Evolutionary conservation across 2,888 invertebrate genomes (phyloP).

Genomic region (Diarsia rubi): DNA sequence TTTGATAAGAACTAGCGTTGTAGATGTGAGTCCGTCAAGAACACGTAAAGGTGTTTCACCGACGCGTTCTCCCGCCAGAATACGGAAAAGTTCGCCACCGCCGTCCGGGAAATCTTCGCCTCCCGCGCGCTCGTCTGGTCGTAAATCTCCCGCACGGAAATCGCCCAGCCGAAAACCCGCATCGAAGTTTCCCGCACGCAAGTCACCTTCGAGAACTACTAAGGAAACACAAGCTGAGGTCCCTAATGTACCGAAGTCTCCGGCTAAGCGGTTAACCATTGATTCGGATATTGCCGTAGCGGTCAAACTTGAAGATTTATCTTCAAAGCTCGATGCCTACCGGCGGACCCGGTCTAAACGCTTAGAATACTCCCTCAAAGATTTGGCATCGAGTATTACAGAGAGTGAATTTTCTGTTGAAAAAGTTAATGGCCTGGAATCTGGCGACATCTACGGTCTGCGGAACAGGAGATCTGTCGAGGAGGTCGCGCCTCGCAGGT

Average conservation of each 20-base stretch:
- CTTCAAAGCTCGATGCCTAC: conserved; percentile 75
- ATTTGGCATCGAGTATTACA: conserved; percentile 72
- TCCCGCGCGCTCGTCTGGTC: conserved; percentile 78
- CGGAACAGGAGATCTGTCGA: conserved; percentile 80
- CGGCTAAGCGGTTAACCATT: conserved; percentile 79
- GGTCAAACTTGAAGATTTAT: conserved; percentile 75
- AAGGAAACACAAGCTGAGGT: conserved; percentile 71
- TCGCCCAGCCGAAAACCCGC: conserved; percentile 87
- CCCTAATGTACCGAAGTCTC: conserved; percentile 75
- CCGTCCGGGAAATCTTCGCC: conserved; percentile 77
- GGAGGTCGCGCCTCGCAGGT: conserved; percentile 79
- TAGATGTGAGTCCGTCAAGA: conserved; percentile 82
- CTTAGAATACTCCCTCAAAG: conserved; percentile 82
- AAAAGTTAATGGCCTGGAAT: conserved; percentile 79
- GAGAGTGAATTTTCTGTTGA: conserved; percentile 72
- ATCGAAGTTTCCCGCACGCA: conserved; percentile 84
- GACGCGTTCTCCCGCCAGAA: conserved; percentile 86
- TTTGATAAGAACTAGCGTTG: conserved; percentile 78
- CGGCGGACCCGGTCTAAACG: conserved; percentile 81
- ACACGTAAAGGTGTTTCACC: conserved; percentile 84
- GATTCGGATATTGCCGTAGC: conserved; percentile 76
- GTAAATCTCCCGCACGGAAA: conserved; percentile 89
- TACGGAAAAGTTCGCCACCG: conserved; percentile 81
- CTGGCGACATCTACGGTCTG: conserved; percentile 76
- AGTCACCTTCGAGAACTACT: conserved; percentile 83